phyloP scores from a whole-genome alignment of 2,113 vertebrate species.

The Phocoena sinus region DNA sequence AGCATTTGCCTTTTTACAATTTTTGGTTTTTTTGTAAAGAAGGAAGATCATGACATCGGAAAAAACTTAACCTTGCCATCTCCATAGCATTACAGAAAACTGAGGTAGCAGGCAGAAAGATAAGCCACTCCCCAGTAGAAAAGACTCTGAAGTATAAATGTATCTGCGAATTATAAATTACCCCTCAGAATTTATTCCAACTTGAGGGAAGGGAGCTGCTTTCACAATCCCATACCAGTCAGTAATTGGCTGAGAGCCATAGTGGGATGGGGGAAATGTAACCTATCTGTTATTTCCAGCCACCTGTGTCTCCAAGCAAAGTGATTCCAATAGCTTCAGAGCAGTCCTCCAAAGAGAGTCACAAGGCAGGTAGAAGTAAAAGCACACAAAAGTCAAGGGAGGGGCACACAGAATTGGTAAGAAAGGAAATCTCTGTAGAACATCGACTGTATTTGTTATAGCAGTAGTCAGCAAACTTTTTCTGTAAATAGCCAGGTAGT shows the following conservation, averaged over 20 bases:
- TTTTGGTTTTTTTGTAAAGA: neutral
- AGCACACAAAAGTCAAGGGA: neutral
- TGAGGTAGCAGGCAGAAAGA: neutral
- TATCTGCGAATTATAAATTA: neutral
- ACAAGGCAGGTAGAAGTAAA: neutral
- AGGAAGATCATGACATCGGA: neutral
- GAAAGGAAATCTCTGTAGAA: neutral
- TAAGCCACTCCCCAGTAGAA: no score
- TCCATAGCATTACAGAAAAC: neutral
- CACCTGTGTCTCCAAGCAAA: neutral
- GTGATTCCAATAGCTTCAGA: neutral
- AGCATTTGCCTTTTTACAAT: neutral
- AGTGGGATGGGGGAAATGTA: accelerated
- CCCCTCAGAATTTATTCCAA: neutral
- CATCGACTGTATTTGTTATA: neutral
- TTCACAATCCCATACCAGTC: neutral
- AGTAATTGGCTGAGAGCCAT: neutral
- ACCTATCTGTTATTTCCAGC: neutral
- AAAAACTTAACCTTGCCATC: neutral
- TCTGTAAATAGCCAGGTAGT: neutral
- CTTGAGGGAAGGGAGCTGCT: neutral
- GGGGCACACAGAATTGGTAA: neutral
- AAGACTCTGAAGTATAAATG: neutral
- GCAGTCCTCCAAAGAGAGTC: neutral
- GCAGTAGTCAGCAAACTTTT: neutral